Evolutionary conservation across 2,113 vertebrate species (phyloP).

Genomic region (Myodes glareolus): DNA sequence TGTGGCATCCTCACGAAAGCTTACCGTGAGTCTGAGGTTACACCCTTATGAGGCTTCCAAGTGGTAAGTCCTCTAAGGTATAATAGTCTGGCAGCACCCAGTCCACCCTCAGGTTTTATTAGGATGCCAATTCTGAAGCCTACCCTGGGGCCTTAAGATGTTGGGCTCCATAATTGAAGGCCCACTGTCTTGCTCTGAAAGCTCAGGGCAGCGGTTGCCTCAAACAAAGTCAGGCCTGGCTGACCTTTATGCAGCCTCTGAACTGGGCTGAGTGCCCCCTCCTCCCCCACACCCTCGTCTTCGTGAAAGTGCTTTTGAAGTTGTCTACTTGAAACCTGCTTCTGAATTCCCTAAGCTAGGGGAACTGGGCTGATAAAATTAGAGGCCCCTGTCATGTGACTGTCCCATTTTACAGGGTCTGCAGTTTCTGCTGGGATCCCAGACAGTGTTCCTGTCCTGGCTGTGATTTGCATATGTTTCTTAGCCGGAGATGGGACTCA

Average conservation of each 20-base stretch:
- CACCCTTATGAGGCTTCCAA: neutral
- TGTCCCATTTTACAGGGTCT: neutral
- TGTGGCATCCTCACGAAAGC: neutral
- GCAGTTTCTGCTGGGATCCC: neutral
- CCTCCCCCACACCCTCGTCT: neutral
- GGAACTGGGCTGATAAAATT: neutral
- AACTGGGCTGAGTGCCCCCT: neutral
- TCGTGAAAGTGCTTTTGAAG: conserved; percentile 1
- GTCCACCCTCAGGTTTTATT: neutral
- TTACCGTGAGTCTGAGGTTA: neutral
- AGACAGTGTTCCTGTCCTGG: neutral
- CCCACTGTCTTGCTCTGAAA: neutral
- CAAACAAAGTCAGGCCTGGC: neutral
- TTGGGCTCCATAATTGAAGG: neutral
- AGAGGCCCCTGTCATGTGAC: neutral
- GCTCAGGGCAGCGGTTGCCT: neutral
- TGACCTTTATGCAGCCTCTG: neutral
- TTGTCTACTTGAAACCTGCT: neutral
- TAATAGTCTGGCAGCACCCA: neutral
- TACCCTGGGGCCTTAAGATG: neutral
- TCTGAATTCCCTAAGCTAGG: conserved; percentile 47
- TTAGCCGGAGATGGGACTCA: neutral
- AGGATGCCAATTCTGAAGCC: neutral
- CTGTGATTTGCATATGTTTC: neutral
- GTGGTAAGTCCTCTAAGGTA: neutral